Conservation (phyloP, 2,888 invertebrate genomes). For the Mesorhabditis sp. region DNA sequence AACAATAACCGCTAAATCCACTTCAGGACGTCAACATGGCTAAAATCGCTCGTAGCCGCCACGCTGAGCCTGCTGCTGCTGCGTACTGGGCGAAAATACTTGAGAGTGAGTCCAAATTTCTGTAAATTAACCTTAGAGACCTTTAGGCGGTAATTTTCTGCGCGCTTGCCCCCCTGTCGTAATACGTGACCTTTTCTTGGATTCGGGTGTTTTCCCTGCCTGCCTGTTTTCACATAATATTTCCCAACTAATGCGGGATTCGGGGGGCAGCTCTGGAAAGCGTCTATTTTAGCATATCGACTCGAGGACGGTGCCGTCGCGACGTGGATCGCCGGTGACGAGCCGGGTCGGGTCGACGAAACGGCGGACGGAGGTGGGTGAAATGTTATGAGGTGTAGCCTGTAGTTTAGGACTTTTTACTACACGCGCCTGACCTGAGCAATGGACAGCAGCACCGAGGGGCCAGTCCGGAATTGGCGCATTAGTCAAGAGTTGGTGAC, state of each 20-base stretch:
- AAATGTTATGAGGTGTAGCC: no score
- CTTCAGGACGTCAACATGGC: conserved; percentile 32
- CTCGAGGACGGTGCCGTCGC: not conserved
- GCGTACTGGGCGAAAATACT: conserved; percentile 68
- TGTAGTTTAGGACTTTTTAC: no score
- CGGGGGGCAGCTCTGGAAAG: not conserved
- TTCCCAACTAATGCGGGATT: no score
- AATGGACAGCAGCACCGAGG: no score
- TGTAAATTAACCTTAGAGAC: not conserved
- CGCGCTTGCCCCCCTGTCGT: not conserved
- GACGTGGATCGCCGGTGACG: not conserved
- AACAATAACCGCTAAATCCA: not conserved
- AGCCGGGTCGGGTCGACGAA: not conserved
- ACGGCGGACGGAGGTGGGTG: no score
- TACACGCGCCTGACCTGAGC: no score
- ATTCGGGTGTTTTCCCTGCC: no score
- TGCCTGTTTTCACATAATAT: no score
- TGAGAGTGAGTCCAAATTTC: conserved; percentile 58
- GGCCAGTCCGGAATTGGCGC: no score
- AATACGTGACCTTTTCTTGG: no score
- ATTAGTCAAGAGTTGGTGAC: no score
- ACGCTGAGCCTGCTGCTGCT: conserved; percentile 70
- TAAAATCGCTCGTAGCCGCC: conserved; percentile 72
- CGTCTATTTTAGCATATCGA: conserved; percentile 1
- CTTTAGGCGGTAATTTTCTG: not conserved